phyloP scores from a whole-genome alignment of 1,140 invertebrate genomes.

The Psilanteris sp. region DNA sequence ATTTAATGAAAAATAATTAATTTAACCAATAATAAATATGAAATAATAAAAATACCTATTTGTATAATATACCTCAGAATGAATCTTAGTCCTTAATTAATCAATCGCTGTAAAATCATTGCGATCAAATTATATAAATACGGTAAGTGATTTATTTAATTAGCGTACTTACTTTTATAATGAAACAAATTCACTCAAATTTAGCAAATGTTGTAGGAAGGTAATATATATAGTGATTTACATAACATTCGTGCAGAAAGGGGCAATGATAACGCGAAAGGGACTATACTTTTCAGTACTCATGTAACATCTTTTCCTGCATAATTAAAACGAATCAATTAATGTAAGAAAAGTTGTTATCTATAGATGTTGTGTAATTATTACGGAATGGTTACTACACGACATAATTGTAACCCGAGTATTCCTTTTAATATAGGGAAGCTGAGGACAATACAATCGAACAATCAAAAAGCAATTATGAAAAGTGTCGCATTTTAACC shows the following conservation, averaged over 20 bases:
- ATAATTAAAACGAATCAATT: slow-evolving; percentile 52
- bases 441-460: slow-evolving; percentile 1
- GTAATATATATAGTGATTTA: background rate
- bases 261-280: slow-evolving; percentile 23
- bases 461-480: background rate
- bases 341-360: slow-evolving; percentile 26
- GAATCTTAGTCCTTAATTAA: too few species aligned
- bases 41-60: too few species aligned
- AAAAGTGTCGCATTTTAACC: too few species aligned
- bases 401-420: slow-evolving; percentile 17
- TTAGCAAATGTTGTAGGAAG: slow-evolving; percentile 8
- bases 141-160: slow-evolving; percentile 1
- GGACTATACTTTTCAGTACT: slow-evolving; percentile 11
- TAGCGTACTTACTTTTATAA: background rate
- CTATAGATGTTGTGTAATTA: slow-evolving; percentile 20
- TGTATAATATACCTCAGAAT: too few species aligned
- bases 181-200: slow-evolving; percentile 16
- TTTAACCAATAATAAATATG: too few species aligned
- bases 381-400: slow-evolving; percentile 18
- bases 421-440: slow-evolving; percentile 33
- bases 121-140: too few species aligned
- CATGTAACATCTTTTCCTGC: slow-evolving; percentile 42
- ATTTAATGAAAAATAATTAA: too few species aligned
- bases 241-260: slow-evolving; percentile 11
- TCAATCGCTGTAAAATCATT: too few species aligned